phyloP scores from a whole-genome alignment of 2,113 vertebrate genomes.

The Peucedramus taeniatus region DNA sequence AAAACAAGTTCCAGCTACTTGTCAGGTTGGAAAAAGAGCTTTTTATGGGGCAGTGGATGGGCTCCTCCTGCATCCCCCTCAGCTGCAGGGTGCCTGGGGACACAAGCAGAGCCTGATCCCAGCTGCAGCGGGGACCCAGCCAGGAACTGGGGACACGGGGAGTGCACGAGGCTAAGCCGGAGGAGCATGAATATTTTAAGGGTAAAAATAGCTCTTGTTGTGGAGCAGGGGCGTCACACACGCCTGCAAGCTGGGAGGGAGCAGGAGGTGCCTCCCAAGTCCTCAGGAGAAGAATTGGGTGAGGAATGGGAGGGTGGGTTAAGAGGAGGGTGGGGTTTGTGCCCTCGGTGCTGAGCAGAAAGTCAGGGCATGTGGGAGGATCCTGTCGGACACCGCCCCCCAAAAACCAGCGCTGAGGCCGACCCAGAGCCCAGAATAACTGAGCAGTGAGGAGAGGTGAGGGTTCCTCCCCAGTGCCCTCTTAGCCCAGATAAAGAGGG shows the following conservation, averaged over 20 bases:
- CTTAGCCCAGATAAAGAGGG: neutral
- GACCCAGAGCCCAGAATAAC: neutral
- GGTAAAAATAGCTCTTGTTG: constrained; percentile 29
- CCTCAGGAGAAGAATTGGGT: neutral
- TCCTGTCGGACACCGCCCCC: neutral
- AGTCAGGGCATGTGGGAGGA: neutral
- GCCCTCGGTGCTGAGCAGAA: neutral
- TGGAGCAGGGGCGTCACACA: neutral
- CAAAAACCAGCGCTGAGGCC: rapidly evolving
- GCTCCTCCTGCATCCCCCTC: neutral
- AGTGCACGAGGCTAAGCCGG: neutral
- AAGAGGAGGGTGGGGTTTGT: neutral
- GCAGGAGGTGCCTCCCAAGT: neutral
- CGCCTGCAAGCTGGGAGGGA: neutral
- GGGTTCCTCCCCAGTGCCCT: neutral
- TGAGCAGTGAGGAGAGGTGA: neutral
- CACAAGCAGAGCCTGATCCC: neutral
- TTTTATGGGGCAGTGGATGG: neutral
- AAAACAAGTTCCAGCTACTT: neutral
- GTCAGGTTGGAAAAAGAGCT: neutral
- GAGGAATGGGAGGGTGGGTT: neutral
- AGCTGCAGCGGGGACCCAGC: neutral
- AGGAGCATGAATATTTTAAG: neutral
- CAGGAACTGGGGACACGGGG: rapidly evolving
- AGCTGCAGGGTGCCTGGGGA: neutral